Conservation (phyloP, 2,113 vertebrate species). For the Guaruba guarouba region DNA sequence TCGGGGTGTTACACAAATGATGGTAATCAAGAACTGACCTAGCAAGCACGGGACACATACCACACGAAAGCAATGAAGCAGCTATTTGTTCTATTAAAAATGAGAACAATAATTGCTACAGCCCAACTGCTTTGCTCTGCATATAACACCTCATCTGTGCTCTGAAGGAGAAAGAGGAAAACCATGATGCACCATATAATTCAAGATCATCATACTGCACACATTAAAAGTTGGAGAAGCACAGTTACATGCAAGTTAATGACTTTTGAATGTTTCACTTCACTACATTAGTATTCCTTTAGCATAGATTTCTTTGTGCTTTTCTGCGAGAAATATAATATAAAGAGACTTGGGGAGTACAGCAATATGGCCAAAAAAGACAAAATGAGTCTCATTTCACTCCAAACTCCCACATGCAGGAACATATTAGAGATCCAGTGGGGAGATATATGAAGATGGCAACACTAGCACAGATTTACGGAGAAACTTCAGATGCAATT, state of each 20-base stretch:
- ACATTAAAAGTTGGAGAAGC: constrained; percentile 25
- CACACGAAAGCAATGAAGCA: neutral
- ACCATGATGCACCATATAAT: constrained; percentile 6
- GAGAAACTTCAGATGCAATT: neutral
- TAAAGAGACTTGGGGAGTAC: constrained; percentile 50
- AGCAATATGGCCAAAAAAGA: constrained; percentile 54
- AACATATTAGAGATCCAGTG: constrained; percentile 16
- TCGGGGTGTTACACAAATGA: fast-evolving
- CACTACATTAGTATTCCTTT: constrained; percentile 49
- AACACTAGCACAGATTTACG: neutral
- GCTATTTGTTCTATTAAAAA: neutral
- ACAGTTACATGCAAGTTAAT: constrained; percentile 47
- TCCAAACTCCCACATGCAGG: constrained; percentile 32
- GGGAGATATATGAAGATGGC: constrained; percentile 19
- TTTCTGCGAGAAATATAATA: constrained; percentile 23
- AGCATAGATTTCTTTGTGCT: constrained; percentile 44
- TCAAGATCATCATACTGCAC: constrained; percentile 2
- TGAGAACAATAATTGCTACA: neutral
- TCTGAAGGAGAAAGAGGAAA: constrained; percentile 2
- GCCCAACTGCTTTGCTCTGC: neutral
- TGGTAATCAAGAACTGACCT: neutral
- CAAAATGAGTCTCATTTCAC: constrained; percentile 55
- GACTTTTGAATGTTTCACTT: constrained; percentile 52
- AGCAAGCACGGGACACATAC: neutral
- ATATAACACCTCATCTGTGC: neutral